phyloP scores from a whole-genome alignment of 1,140 invertebrate genomes.

The Piezodorus guildinii region DNA sequence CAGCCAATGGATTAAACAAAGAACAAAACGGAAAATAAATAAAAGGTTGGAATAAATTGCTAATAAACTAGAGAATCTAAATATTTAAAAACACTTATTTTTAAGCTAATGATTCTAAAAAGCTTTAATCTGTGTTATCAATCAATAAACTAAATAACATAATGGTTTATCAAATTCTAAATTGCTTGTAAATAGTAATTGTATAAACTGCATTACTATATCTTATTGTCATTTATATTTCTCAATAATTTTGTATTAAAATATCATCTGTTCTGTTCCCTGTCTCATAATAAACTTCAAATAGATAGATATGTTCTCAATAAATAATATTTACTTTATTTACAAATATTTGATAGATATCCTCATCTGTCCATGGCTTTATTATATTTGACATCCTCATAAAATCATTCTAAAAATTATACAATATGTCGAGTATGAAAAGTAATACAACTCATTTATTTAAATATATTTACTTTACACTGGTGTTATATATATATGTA shows the following conservation, averaged over 20 bases:
- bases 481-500: no score
- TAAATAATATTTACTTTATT: slow-evolving; percentile 16
- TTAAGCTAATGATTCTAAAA: slow-evolving; percentile 11
- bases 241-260: slow-evolving; percentile 13
- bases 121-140: slow-evolving; percentile 4
- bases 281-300: slow-evolving; percentile 12
- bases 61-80: slow-evolving; percentile 14
- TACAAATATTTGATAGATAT: slow-evolving; percentile 8
- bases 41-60: background rate
- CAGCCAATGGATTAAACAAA: slow-evolving; percentile 20
- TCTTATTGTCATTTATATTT: slow-evolving; percentile 15
- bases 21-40: slow-evolving; percentile 1
- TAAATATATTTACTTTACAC: no score
- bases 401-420: background rate
- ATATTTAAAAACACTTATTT: background rate
- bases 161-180: background rate
- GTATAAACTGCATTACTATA: slow-evolving; percentile 13
- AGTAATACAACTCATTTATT: no score
- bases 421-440: background rate
- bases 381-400: background rate
- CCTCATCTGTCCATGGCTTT: background rate
- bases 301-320: slow-evolving; percentile 16
- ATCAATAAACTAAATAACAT: slow-evolving; percentile 3
- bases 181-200: slow-evolving; percentile 1
- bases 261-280: slow-evolving; percentile 17